Evolutionary conservation across 2,888 invertebrate species (phyloP).

Genomic region (Agrilus cyanescens): DNA sequence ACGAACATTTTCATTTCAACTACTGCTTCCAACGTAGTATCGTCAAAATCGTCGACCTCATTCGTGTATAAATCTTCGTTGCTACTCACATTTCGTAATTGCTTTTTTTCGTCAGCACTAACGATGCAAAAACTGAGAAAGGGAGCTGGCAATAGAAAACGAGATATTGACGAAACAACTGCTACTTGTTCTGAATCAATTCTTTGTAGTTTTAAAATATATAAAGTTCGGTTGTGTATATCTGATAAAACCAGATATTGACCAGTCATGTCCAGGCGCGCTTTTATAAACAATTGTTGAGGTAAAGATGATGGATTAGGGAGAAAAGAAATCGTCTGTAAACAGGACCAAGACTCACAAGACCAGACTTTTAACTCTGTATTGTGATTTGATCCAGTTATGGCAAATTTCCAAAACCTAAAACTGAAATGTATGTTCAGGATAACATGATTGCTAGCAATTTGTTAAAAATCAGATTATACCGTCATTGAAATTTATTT

Average conservation of each 20-base stretch:
- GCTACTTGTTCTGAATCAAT: constrained; percentile 50
- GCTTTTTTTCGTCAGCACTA: constrained; percentile 52
- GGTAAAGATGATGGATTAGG: constrained; percentile 36
- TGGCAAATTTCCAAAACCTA: constrained; percentile 91
- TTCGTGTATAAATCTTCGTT: constrained; percentile 44
- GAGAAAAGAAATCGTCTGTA: constrained; percentile 72
- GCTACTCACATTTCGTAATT: constrained; percentile 35
- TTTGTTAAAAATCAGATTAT: constrained; percentile 1
- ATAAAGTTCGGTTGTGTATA: constrained; percentile 70
- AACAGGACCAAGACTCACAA: constrained; percentile 87
- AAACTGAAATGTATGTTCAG: constrained; percentile 34
- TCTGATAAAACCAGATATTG: constrained; percentile 81
- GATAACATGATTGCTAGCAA: too few species aligned
- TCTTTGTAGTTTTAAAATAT: constrained; percentile 63
- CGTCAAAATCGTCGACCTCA: constrained; percentile 45
- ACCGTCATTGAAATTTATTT: constrained; percentile 2
- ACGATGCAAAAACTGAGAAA: constrained; percentile 82
- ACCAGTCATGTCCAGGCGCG: constrained; percentile 73
- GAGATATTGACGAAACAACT: constrained; percentile 63
- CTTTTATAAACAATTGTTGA: constrained; percentile 49
- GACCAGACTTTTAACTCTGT: constrained; percentile 88
- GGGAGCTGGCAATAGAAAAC: constrained; percentile 77
- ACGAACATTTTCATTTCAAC: constrained; percentile 55
- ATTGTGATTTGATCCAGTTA: constrained; percentile 85
- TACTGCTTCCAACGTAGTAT: constrained; percentile 38